Conservation (phyloP, 2,113 vertebrate genomes). For the Choloepus hoffmanni region DNA sequence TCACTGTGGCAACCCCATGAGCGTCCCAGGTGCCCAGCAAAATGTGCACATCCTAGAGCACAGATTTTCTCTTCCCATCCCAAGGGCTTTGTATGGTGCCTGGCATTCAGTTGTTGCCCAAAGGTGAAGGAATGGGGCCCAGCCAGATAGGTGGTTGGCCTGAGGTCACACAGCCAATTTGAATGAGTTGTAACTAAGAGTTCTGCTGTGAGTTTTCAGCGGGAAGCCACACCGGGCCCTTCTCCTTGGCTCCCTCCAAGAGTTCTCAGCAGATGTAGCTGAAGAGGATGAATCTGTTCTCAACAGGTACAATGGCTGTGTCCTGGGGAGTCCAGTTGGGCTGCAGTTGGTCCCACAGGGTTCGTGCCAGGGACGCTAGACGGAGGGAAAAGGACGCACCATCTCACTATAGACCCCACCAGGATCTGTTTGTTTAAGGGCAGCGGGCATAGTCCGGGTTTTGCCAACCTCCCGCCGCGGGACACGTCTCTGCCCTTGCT, state of each 20-base stretch:
- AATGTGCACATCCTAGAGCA: not conserved
- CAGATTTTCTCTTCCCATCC: not conserved
- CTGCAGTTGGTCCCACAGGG: too few relatives aligned
- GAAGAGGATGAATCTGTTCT: rapidly evolving
- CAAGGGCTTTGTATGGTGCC: not conserved
- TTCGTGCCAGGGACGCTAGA: not conserved
- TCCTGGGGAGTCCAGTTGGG: not conserved
- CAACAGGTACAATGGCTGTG: rapidly evolving
- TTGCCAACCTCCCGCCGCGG: not conserved
- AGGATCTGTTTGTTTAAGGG: not conserved
- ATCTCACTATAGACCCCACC: not conserved
- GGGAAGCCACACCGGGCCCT: not conserved
- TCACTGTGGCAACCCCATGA: rapidly evolving
- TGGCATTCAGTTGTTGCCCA: not conserved
- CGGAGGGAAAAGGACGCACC: not conserved
- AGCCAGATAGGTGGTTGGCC: not conserved
- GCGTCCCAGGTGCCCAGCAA: not conserved
- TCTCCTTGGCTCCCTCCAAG: not conserved
- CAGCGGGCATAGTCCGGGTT: not conserved
- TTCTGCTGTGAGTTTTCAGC: not conserved
- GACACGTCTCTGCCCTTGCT: not conserved
- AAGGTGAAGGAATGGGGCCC: not conserved
- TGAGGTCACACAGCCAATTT: not conserved
- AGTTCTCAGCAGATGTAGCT: not conserved
- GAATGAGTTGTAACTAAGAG: not conserved